Conservation (phyloP, 35 echinoderm and acorn worm genomes). For the Heliocidaris erythrogramma region DNA sequence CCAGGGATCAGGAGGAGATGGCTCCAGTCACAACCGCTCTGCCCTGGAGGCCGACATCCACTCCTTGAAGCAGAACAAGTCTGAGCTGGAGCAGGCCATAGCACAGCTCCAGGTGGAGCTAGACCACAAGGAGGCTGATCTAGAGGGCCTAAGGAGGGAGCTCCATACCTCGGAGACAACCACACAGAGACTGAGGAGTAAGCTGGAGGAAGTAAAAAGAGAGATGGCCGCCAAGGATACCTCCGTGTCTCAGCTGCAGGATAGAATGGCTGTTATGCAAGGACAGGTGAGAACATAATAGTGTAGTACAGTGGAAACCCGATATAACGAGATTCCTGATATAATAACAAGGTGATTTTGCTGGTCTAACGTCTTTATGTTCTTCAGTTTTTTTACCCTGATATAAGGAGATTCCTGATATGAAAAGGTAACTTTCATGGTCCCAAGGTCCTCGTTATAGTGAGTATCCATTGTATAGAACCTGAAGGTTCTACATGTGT, state of each 20-base stretch:
- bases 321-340: no score
- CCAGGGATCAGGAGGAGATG: conserved; percentile 39
- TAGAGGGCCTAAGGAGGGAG: conserved; percentile 69
- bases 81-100: conserved; percentile 80
- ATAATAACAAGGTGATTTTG: no score
- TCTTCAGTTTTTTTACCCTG: no score
- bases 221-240: conserved; percentile 69
- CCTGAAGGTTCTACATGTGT: no score
- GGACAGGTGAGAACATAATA: conserved; percentile 51
- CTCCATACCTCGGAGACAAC: conserved; percentile 60
- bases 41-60: conserved; percentile 66
- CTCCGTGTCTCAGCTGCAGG: conserved; percentile 65
- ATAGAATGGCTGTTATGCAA: conserved; percentile 66
- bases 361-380: no score
- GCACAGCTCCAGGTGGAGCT: conserved; percentile 70
- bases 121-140: conserved; percentile 71
- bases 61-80: conserved; percentile 62
- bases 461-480: no score
- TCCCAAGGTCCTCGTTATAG: no score
- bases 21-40: conserved; percentile 58
- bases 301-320: no score
- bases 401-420: no score
- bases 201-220: conserved; percentile 65
- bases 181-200: conserved; percentile 66
- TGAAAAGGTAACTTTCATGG: no score